These are phyloP conservation scores for Antedon mediterranea DNA, from an alignment of 53 echinoderm and acorn worm genomes.

Conservation along the genomic window DNA sequence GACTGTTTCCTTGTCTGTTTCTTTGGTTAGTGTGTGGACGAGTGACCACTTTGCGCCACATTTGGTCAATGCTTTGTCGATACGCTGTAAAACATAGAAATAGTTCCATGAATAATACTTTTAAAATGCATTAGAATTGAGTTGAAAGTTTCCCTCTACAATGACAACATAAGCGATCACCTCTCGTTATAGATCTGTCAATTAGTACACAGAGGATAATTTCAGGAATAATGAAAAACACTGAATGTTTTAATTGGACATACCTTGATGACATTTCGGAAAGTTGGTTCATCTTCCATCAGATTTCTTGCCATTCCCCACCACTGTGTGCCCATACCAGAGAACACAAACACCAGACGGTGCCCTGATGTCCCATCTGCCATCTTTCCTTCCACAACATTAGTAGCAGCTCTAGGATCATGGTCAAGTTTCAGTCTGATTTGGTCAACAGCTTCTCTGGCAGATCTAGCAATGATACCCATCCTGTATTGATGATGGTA, in stretches of 20 bases:
- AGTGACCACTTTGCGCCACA: slow-evolving; percentile 96
- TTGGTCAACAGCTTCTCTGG: slow-evolving; percentile 72
- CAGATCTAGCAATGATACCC: slow-evolving; percentile 65
- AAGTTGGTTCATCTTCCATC: slow-evolving; percentile 65
- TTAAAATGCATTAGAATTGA: no score
- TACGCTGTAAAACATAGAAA: slow-evolving; percentile 68
- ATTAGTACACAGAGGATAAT: no score
- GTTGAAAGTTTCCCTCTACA: background rate
- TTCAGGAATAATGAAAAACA: background rate
- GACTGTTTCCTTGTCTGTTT: slow-evolving; percentile 62
- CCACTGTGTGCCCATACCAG: slow-evolving; percentile 97
- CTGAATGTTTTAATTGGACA: background rate
- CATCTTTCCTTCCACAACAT: slow-evolving; percentile 74
- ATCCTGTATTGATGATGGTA: slow-evolving; percentile 62
- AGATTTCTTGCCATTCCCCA: slow-evolving; percentile 98
- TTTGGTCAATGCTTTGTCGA: slow-evolving; percentile 71
- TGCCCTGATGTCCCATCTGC: slow-evolving; percentile 41
- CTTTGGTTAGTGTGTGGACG: slow-evolving; percentile 56
- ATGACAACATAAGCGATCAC: background rate
- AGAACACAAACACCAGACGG: slow-evolving; percentile 79
- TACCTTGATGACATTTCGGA: slow-evolving; percentile 76
- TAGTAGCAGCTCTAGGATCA: slow-evolving; percentile 66
- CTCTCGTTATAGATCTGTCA: background rate
- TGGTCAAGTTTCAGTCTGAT: slow-evolving; percentile 72
- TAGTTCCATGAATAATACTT: no score